Evolutionary conservation across 2,888 invertebrate genomes (phyloP).

Genomic region (Thumatha senex): DNA sequence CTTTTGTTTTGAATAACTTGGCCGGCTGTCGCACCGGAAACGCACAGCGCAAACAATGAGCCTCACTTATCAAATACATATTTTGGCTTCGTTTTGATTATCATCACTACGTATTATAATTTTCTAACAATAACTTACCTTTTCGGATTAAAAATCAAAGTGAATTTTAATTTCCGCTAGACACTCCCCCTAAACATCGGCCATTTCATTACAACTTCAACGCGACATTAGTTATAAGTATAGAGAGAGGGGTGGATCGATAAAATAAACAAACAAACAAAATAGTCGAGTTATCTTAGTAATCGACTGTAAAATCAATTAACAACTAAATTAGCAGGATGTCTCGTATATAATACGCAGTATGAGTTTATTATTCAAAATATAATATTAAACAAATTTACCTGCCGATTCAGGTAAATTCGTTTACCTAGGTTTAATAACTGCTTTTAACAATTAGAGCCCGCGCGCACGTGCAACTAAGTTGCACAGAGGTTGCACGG

Average conservation of each 20-base stretch:
- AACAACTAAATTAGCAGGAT: no score
- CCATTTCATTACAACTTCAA: conserved; percentile 81
- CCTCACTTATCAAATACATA: conserved; percentile 7
- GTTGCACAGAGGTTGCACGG: no score
- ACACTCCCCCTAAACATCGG: conserved; percentile 83
- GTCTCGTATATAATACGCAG: no score
- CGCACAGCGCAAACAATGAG: conserved; percentile 34
- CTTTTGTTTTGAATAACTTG: conserved; percentile 79
- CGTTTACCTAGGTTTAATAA: no score
- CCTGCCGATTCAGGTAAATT: no score
- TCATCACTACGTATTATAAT: conserved; percentile 18
- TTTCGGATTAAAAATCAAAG: conserved; percentile 59
- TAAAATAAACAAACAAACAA: conserved; percentile 53
- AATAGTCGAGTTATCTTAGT: conserved; percentile 23
- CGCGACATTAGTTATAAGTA: conserved; percentile 64
- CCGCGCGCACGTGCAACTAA: no score
- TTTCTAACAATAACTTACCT: conserved; percentile 52
- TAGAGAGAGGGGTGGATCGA: conserved; percentile 44
- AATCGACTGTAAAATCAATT: no score
- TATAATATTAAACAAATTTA: no score
- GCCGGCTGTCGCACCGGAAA: conserved; percentile 73
- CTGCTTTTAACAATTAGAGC: no score
- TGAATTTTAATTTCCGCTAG: conserved; percentile 66
- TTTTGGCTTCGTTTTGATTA: conserved; percentile 10
- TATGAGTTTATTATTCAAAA: no score